Evolutionary conservation across 2,888 invertebrate genomes (phyloP).

Genomic region (Crossocerus cetratus): DNA sequence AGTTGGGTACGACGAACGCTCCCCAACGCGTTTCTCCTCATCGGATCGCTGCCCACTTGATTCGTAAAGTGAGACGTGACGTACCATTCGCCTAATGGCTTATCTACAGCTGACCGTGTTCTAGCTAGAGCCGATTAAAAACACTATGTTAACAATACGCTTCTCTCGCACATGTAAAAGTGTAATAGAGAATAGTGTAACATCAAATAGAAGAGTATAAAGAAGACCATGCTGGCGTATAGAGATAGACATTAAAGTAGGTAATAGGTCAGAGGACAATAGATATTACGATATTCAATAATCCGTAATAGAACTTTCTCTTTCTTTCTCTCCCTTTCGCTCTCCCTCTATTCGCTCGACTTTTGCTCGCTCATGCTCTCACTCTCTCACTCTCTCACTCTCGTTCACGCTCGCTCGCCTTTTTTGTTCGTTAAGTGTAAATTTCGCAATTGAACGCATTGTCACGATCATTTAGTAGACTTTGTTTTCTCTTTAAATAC

Average conservation of each 20-base stretch:
- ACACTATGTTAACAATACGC: slow-evolving; percentile 68
- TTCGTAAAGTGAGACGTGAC: slow-evolving; percentile 50
- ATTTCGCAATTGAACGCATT: slow-evolving; percentile 68
- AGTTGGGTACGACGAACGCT: too few species aligned
- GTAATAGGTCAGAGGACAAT: slow-evolving; percentile 73
- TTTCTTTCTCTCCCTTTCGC: too few species aligned
- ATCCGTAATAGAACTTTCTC: slow-evolving; percentile 65
- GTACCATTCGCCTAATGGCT: slow-evolving; percentile 43
- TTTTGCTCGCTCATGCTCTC: too few species aligned
- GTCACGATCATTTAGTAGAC: slow-evolving; percentile 70
- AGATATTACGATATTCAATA: slow-evolving; percentile 72
- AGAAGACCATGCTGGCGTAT: slow-evolving; percentile 71
- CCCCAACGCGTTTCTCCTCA: not conserved
- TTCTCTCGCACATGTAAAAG: slow-evolving; percentile 66
- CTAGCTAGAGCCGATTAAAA: slow-evolving; percentile 59
- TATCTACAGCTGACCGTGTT: slow-evolving; percentile 69
- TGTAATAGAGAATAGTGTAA: slow-evolving; percentile 72
- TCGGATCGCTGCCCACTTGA: slow-evolving; percentile 11
- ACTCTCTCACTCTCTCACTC: too few species aligned
- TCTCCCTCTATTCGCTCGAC: too few species aligned
- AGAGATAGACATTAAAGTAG: slow-evolving; percentile 75
- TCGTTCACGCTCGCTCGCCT: slow-evolving; percentile 26
- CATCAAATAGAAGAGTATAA: slow-evolving; percentile 75
- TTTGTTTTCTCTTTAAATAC: slow-evolving; percentile 72
- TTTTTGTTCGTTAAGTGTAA: slow-evolving; percentile 69